phyloP scores from a whole-genome alignment of 2,113 vertebrate species.

The Ceratotherium simum region DNA sequence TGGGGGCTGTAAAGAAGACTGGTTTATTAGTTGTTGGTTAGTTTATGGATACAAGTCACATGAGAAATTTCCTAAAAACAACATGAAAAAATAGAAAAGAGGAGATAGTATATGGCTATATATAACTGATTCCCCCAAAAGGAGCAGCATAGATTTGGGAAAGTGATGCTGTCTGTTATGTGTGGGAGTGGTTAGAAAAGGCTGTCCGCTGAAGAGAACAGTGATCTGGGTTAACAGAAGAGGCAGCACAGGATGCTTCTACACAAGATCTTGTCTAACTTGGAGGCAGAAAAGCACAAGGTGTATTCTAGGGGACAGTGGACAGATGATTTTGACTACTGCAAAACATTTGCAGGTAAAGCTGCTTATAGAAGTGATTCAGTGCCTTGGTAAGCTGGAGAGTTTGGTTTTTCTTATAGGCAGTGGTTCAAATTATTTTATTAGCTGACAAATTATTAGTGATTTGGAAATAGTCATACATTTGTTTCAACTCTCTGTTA shows the following conservation, averaged over 20 bases:
- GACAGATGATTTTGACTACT: not conserved
- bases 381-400: not conserved
- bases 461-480: not conserved
- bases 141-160: not conserved
- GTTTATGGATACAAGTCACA: not conserved
- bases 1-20: not conserved
- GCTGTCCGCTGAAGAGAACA: not conserved
- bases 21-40: not conserved
- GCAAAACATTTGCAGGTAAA: not conserved
- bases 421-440: not conserved
- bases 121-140: not conserved
- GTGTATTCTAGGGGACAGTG: not conserved
- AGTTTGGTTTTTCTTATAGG: not conserved
- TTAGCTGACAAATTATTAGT: not conserved
- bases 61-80: not conserved
- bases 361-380: not conserved
- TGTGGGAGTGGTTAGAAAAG: not conserved
- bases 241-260: not conserved
- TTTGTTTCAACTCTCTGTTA: not conserved
- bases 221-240: not conserved
- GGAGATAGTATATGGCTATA: not conserved
- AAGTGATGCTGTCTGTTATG: not conserved
- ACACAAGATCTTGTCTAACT: not conserved
- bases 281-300: not conserved
- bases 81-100: not conserved